Evolutionary conservation across 2,797 vertebrate genomes (phyloP).

Genomic region (Hoplostethus mediterraneus): DNA sequence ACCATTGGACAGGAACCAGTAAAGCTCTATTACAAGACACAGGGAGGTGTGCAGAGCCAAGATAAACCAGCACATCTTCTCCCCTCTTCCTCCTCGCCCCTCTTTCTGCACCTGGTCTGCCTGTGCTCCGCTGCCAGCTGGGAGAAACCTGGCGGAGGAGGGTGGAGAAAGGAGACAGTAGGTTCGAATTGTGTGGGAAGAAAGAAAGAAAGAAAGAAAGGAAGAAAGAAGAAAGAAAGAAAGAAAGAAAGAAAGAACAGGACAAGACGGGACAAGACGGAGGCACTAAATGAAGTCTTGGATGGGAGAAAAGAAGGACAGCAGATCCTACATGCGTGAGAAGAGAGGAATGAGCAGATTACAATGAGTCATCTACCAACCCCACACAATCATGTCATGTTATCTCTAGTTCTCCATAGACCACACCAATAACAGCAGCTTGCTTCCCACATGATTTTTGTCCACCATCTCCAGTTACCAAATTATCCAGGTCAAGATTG

Average conservation of each 20-base stretch:
- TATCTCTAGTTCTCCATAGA: constrained; percentile 55
- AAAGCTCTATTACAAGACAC: constrained; percentile 27
- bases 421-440: not conserved
- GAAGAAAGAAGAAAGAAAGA: not conserved
- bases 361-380: constrained; percentile 65
- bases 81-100: constrained; percentile 12
- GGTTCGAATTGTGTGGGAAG: not conserved
- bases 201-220: not conserved
- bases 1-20: constrained; percentile 38
- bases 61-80: constrained; percentile 34
- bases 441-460: not conserved
- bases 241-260: not conserved
- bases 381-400: constrained; percentile 35
- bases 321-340: constrained; percentile 56
- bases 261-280: constrained; percentile 9
- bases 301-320: constrained; percentile 13
- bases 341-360: constrained; percentile 43
- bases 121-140: constrained; percentile 23
- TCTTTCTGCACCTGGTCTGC: constrained; percentile 39
- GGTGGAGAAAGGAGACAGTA: not conserved
- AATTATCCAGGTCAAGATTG: constrained; percentile 5
- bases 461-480: constrained; percentile 16
- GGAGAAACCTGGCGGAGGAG: constrained; percentile 1
- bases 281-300: constrained; percentile 13
- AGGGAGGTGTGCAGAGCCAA: constrained; percentile 36